A percentile compares a stretch with the other conserved stretches of the same genome.
Conservation (phyloP, 2,113 vertebrate species). For the Bombycilla garrulus region DNA sequence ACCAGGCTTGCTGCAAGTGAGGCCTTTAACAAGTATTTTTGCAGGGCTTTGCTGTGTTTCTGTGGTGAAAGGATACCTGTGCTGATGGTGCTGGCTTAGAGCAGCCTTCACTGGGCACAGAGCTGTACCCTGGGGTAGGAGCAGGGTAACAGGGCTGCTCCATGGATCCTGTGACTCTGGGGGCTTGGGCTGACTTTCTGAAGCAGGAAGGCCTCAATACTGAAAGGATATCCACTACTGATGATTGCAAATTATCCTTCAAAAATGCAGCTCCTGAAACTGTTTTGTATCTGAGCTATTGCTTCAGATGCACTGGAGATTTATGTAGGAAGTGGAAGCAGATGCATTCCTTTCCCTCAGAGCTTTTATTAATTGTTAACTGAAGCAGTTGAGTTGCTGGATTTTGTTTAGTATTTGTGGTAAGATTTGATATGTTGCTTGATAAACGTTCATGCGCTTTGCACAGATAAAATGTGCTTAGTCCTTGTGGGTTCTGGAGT, state of each 20-base stretch:
- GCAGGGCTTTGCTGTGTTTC: background rate
- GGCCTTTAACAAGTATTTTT: background rate
- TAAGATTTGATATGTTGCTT: background rate
- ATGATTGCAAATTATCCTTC: background rate
- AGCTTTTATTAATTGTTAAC: slow-evolving; percentile 17
- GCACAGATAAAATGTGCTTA: background rate
- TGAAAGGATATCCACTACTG: background rate
- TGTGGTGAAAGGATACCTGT: background rate
- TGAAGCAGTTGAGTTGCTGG: background rate
- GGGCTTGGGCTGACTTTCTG: background rate
- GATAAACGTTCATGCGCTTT: background rate
- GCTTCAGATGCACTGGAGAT: background rate
- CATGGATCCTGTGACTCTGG: accelerated
- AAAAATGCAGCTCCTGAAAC: background rate
- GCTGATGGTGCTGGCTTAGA: background rate
- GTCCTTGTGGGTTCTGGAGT: background rate
- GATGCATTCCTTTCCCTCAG: background rate
- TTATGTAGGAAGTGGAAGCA: background rate
- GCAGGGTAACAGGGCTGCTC: background rate
- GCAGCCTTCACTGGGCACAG: background rate
- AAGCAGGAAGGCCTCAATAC: too few relatives aligned
- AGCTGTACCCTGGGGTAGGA: accelerated
- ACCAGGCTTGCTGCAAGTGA: background rate
- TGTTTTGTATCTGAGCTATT: background rate
- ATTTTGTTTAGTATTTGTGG: background rate